phyloP scores from a whole-genome alignment of 2,888 invertebrate genomes.

The Parochlus steinenii region DNA sequence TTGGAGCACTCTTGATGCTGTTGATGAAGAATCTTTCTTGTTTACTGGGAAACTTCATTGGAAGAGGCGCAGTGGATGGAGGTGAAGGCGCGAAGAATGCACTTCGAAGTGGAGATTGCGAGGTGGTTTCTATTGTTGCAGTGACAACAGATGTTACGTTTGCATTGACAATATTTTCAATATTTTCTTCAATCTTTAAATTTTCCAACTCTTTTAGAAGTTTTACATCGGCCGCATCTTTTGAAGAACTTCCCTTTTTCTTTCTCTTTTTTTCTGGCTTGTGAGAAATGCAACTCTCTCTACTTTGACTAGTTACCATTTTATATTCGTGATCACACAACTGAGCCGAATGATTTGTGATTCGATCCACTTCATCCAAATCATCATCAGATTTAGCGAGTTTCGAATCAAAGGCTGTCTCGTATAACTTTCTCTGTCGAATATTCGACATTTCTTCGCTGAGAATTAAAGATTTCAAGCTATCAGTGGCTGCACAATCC shows the following conservation, averaged over 20 bases:
- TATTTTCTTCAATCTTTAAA: conserved; percentile 36
- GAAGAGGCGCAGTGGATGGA: conserved; percentile 68
- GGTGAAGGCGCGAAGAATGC: conserved; percentile 52
- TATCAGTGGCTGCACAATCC: conserved; percentile 20
- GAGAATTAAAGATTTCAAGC: conserved; percentile 10
- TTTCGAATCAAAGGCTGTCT: conserved; percentile 80
- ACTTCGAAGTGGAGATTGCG: too few species aligned
- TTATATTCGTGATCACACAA: conserved; percentile 10
- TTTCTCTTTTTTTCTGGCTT: conserved; percentile 26
- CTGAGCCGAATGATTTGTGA: conserved; percentile 58
- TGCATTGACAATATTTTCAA: conserved; percentile 36
- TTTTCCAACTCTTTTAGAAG: conserved; percentile 38
- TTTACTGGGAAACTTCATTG: conserved; percentile 60
- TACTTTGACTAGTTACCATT: conserved; percentile 12
- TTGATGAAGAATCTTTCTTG: conserved; percentile 41
- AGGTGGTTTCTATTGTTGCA: background rate
- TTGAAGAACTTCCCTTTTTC: conserved; percentile 31
- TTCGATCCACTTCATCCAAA: conserved; percentile 63
- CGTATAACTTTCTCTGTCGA: conserved; percentile 61
- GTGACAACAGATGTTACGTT: conserved; percentile 9
- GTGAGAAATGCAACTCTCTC: conserved; percentile 8
- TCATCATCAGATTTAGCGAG: conserved; percentile 65
- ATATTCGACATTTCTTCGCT: conserved; percentile 36
- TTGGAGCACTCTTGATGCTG: conserved; percentile 67
- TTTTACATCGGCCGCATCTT: conserved; percentile 31